Conservation (phyloP, 2,113 vertebrate genomes). For the Lophochroa leadbeateri region DNA sequence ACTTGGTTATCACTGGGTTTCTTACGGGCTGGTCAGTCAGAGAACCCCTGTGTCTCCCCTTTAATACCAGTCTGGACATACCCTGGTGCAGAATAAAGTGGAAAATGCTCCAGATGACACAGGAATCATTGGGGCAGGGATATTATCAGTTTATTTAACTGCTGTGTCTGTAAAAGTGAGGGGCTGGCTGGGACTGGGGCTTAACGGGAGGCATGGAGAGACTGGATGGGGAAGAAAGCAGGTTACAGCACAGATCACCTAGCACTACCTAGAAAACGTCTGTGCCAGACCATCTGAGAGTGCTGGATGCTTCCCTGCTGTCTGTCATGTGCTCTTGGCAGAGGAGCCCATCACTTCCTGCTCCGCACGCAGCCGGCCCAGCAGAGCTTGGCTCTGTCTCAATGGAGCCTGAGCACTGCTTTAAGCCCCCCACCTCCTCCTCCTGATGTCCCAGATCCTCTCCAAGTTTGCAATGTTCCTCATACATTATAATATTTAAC, state of each 20-base stretch:
- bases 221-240: neutral
- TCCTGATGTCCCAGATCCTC: neutral
- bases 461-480: neutral
- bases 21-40: neutral
- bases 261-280: neutral
- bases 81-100: accelerated
- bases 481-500: neutral
- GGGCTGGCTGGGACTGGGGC: neutral
- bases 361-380: accelerated
- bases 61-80: neutral
- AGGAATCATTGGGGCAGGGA: neutral
- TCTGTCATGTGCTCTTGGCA: neutral
- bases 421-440: neutral
- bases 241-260: neutral
- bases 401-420: neutral
- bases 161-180: neutral
- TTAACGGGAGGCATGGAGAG: neutral
- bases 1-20: neutral
- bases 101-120: neutral
- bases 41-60: neutral
- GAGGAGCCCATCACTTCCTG: neutral
- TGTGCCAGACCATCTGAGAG: neutral
- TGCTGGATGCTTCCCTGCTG: neutral
- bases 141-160: neutral
- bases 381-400: neutral